Base-by-base conservation (phyloP, 2,113 vertebrate genomes). In the Rhodinocichla rosea region DNA sequence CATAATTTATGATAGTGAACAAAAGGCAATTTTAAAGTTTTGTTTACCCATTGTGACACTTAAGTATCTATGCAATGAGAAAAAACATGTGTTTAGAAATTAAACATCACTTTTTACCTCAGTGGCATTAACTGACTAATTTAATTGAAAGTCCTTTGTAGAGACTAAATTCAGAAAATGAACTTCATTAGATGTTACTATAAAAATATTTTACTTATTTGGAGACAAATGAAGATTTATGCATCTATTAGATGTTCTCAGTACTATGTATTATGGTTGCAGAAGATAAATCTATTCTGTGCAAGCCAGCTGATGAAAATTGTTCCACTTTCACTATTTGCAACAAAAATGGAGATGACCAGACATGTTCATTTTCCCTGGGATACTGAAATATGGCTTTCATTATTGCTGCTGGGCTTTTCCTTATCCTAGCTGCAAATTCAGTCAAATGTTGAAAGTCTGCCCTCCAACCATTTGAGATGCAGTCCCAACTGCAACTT, bases 381-480 rank as follows among this genome's bases (percentile, higher is more conserved):
- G 89, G 81, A 95, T 91, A 75, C 93, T 92, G 83, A 93, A 91
- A 80, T 91, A 32, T 45, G 39, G 17, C 37, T 96, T 93, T 96
- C 87, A 53, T 92, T 73, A 90, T 68, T 87, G 83, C 82, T 95
- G 68, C 85, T 87, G n/a, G 65, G 68, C 65, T 83, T 71, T 80
- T 91, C 93, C 82, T 95, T 95, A 95, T 89, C 65, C 97, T 83
- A 80, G 87, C 88, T 94, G 71, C 75, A 92, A 91, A 89, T 97
- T 95, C 90, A 94, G 86, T 91, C 64, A 71, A 93, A 94, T 87
- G 93, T 96, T 97, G 87, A 96, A 97, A 97, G 95, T 90, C 67
- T 97, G 95, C 97, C 97, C 94, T 97, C 95, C 70, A 96, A 97
- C 95, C 96, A 94, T 96, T 96, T 95, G 68, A 95, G 95, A 96